A percentile compares a stretch with the other conserved stretches of the same genome.
Conservation (phyloP, 1,140 invertebrate species). For the Drosophila kanapiae region DNA sequence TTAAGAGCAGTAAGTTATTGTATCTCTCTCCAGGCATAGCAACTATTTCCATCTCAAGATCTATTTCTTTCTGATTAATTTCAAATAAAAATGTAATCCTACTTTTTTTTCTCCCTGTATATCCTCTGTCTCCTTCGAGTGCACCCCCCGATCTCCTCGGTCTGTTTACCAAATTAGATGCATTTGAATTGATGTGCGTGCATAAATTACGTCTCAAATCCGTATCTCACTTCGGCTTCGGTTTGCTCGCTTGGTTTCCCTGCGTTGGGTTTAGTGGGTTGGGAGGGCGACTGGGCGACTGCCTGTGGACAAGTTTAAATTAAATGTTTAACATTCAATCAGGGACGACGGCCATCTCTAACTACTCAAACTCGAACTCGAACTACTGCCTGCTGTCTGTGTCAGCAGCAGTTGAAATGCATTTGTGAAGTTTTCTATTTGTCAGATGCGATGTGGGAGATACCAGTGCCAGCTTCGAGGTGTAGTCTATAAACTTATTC, state of each 20-base stretch:
- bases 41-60: background rate
- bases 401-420: conserved; percentile 73
- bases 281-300: background rate
- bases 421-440: conserved; percentile 78
- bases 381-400: conserved; percentile 29
- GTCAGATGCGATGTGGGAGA: conserved; percentile 48
- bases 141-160: conserved; percentile 16
- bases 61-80: background rate
- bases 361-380: conserved; percentile 34
- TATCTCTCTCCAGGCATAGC: background rate
- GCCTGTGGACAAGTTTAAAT: conserved; percentile 75
- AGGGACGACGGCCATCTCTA: conserved; percentile 47
- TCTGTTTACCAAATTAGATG: conserved; percentile 81
- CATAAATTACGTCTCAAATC: conserved; percentile 73
- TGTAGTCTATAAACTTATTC: conserved; percentile 33
- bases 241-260: conserved; percentile 26
- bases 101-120: background rate
- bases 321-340: conserved; percentile 84
- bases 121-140: conserved; percentile 30
- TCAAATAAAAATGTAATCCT: no score
- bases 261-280: conserved; percentile 2
- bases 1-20: background rate
- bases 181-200: conserved; percentile 82
- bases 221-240: conserved; percentile 17
- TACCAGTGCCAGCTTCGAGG: conserved; percentile 13